Percentiles rank a stretch among this genome's conserved stretches.
Conservation (phyloP, 2,888 invertebrate genomes). For the Zootermopsis nevadensis region DNA sequence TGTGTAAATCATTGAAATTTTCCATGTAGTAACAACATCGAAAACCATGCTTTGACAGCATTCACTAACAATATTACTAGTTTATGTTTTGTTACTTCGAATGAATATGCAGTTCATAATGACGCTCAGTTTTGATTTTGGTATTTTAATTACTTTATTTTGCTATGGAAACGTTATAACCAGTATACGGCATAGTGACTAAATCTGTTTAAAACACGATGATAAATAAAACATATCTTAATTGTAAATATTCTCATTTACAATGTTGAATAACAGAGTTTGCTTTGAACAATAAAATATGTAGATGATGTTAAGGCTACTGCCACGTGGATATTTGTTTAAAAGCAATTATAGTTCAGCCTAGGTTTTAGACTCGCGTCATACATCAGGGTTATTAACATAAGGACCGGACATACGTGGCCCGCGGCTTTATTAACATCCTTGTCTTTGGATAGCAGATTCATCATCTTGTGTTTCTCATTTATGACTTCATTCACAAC, state of each 20-base stretch:
- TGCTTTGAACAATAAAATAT: slow-evolving; percentile 1
- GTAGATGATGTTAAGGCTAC: background rate
- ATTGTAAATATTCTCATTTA: background rate
- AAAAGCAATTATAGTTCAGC: slow-evolving; percentile 9
- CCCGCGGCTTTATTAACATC: too few species aligned
- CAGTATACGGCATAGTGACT: background rate
- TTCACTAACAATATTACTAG: background rate
- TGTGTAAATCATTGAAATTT: too few species aligned
- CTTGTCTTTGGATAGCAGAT: too few species aligned
- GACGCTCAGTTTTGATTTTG: background rate
- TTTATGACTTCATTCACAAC: background rate
- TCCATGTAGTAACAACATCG: too few species aligned
- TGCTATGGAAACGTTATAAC: background rate
- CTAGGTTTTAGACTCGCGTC: background rate
- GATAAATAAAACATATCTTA: background rate
- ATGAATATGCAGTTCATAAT: background rate
- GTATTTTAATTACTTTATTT: background rate
- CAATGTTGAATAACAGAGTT: background rate
- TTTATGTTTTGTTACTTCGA: background rate
- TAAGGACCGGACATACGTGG: too few species aligned
- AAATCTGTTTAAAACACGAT: background rate
- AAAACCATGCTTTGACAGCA: too few species aligned
- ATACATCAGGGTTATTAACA: too few species aligned
- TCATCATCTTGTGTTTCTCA: too few species aligned
- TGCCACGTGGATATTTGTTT: background rate